Base-by-base conservation (phyloP, 2,113 vertebrate genomes). In the Oplegnathus fasciatus region DNA sequence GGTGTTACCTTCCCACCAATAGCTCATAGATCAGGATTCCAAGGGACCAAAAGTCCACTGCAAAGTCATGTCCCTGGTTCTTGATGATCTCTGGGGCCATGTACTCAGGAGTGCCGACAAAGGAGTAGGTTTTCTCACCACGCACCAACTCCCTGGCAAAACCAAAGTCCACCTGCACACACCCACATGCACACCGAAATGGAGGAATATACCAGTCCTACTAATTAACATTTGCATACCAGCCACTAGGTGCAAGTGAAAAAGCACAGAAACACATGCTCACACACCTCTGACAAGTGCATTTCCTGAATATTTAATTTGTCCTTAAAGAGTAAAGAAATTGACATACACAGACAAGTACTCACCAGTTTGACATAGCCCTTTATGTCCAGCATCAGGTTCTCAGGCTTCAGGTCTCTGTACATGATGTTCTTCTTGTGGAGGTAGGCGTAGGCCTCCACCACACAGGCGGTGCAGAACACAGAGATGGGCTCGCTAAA, bases 381-480 rank as follows among this genome's bases (percentile, higher is more conserved):
- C 15, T 73, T 91, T 1, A 54, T 34, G 76, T 96, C 96, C 93
- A 97, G 80, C 95, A 97, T 96, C 70, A 97, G 93, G 91, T 97
- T 97, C 94, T 97, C 96, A 0, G 97, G 97, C 82, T 97, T 97
- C 40, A 97, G 94, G 93, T 97, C 96, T 42, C 96, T 88, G 86
- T 97, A 97, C 90, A 97, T 87, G 75, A 97, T 96, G 80, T 90
- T 95, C 71, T 94, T 95, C 82, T 94, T 92, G 5, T 97, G 97
- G 22, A 97, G 95, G 88, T 97, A 96, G 24, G 96, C 93, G 2
- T 94, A 96, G 20, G 95, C 96, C 88, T 97, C 96, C 6, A 97
- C 96, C 87, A 97, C 96, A 1, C 97, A 97, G 42, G 96, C 95
- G 0, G 95, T 88, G 88, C 96, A 94, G 89, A 97, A 97, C 67